phyloP scores from a whole-genome alignment of 2,113 vertebrate species.

The Hylia prasina region DNA sequence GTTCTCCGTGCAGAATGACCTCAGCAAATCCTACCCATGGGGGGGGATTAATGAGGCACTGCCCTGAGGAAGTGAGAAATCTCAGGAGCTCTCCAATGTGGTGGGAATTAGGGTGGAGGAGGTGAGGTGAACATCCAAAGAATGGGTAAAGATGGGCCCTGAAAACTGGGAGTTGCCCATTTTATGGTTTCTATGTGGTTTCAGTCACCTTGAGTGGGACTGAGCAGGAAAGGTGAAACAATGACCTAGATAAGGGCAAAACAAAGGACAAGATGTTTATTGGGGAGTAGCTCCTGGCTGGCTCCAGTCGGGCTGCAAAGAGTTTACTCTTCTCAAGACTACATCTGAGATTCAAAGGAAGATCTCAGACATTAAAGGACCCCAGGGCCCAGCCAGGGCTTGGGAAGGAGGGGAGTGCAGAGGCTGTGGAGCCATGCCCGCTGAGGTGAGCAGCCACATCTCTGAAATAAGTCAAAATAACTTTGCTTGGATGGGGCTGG shows the following conservation, averaged over 20 bases:
- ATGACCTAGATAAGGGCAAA: slow-evolving; percentile 9
- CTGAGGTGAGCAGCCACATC: accelerated
- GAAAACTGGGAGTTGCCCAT: background rate
- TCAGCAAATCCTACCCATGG: background rate
- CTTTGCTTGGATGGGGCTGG: background rate
- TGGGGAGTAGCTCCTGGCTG: background rate
- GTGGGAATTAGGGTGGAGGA: background rate
- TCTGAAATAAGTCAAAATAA: background rate
- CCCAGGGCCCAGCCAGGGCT: background rate
- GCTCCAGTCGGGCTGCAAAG: background rate
- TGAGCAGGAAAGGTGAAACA: background rate
- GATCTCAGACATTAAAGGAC: background rate
- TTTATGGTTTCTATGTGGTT: background rate
- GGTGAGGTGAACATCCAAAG: background rate
- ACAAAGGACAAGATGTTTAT: slow-evolving; percentile 11
- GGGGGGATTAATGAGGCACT: accelerated
- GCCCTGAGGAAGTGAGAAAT: accelerated
- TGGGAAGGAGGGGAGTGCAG: background rate
- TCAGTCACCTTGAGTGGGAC: background rate
- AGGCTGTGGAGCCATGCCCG: accelerated
- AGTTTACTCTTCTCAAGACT: slow-evolving; percentile 5
- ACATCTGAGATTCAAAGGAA: background rate
- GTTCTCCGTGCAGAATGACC: background rate
- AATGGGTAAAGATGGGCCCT: background rate
- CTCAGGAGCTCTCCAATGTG: accelerated